A percentile compares a stretch with the other conserved stretches of the same genome.
phyloP scores from a whole-genome alignment of 1,140 invertebrate genomes.

The Ceratosolen fusciceps region DNA sequence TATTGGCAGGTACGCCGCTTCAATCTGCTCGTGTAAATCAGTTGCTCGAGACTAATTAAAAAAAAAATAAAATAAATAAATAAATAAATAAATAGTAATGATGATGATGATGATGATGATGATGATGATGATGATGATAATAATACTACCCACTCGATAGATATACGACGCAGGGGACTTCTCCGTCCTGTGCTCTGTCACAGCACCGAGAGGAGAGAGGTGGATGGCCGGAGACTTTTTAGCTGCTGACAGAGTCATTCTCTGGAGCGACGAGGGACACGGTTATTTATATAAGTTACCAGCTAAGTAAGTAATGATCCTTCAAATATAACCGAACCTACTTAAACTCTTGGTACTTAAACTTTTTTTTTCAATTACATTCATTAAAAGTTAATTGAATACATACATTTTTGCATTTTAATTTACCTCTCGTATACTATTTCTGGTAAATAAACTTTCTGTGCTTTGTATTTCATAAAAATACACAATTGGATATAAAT shows the following conservation, averaged over 20 bases:
- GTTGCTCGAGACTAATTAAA: not conserved
- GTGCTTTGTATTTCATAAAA: slow-evolving; percentile 9
- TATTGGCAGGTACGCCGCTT: slow-evolving; percentile 99
- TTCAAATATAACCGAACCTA: not conserved
- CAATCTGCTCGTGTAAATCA: no score
- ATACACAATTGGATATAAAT: slow-evolving; percentile 44
- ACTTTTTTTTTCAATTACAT: not conserved
- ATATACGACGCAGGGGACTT: slow-evolving; percentile 93
- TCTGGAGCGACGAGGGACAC: slow-evolving; percentile 95
- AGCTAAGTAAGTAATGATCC: slow-evolving; percentile 83
- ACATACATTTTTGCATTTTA: slow-evolving; percentile 27
- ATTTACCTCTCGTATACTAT: not conserved
- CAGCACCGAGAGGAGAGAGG: slow-evolving; percentile 85
- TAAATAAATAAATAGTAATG: no score
- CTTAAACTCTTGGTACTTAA: slow-evolving; percentile 14
- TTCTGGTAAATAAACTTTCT: slow-evolving; percentile 28
- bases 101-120: no score
- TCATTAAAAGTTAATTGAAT: slow-evolving; percentile 2
- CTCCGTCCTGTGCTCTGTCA: slow-evolving; percentile 91
- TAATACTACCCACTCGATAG: slow-evolving; percentile 74
- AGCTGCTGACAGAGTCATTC: slow-evolving; percentile 88
- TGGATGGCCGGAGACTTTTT: slow-evolving; percentile 97
- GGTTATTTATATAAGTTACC: slow-evolving; percentile 95
- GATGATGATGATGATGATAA: no score
- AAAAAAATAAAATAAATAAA: not conserved